Conservation (phyloP, 1,140 invertebrate genomes). For the Brachionus paranguensis region DNA sequence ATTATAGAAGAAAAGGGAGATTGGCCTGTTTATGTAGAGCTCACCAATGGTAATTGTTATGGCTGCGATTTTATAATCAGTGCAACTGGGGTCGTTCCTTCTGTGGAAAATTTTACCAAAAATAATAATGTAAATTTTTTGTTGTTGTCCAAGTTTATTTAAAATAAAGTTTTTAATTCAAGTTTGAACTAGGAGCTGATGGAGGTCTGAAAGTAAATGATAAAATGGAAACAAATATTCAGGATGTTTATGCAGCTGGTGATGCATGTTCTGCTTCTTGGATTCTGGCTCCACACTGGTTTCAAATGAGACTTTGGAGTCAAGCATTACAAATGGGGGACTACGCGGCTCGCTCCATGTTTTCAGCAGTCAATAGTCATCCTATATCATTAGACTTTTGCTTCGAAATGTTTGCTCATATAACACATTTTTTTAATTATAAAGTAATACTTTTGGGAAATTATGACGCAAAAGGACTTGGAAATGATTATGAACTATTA, state of each 20-base stretch:
- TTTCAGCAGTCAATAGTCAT: constrained; percentile 60
- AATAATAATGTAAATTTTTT: constrained; percentile 48
- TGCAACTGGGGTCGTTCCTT: constrained; percentile 83
- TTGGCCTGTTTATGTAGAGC: constrained; percentile 68
- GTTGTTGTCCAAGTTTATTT: too few species aligned
- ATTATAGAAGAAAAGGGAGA: constrained; percentile 35
- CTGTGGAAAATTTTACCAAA: constrained; percentile 50
- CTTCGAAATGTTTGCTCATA: constrained; percentile 93
- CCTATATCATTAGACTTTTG: constrained; percentile 72
- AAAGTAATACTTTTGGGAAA: constrained; percentile 86
- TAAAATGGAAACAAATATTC: constrained; percentile 72
- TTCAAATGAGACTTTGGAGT: constrained; percentile 91
- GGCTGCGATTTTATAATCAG: constrained; percentile 87
- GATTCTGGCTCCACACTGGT: constrained; percentile 74
- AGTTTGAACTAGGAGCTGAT: constrained; percentile 57
- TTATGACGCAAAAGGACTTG: constrained; percentile 84
- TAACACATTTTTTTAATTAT: constrained; percentile 87
- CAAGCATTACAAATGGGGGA: constrained; percentile 94
- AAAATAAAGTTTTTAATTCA: not conserved
- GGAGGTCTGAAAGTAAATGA: constrained; percentile 69
- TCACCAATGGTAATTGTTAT: constrained; percentile 69
- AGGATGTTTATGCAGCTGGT: constrained; percentile 83
- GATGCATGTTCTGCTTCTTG: constrained; percentile 80
- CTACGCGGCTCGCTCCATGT: constrained; percentile 86
- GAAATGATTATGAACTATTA: constrained; percentile 75